A percentile compares a stretch with the other conserved stretches of the same genome.
Conservation (phyloP, 2,113 vertebrate species). For the Dunckerocampus dactyliophorus region DNA sequence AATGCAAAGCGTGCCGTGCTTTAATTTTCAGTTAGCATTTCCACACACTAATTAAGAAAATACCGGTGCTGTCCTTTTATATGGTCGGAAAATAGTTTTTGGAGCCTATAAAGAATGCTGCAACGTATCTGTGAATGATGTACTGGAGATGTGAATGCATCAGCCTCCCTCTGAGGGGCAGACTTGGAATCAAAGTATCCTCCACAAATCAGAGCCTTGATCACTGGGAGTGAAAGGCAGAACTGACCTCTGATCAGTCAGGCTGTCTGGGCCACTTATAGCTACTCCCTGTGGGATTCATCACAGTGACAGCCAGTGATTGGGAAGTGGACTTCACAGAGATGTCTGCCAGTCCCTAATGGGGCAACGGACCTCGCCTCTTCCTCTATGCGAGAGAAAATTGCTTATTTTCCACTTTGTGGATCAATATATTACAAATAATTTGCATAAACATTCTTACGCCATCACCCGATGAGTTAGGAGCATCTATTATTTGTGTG, state of each 20-base stretch:
- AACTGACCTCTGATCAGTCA: slow-evolving; percentile 33
- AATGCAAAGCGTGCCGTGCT: neutral
- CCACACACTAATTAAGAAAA: too few relatives aligned
- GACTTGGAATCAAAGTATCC: slow-evolving; percentile 29
- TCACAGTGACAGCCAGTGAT: slow-evolving; percentile 38
- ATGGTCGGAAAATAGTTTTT: too few relatives aligned
- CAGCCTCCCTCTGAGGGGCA: slow-evolving; percentile 13
- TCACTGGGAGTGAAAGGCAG: slow-evolving; percentile 32
- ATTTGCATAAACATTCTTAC: slow-evolving; percentile 23
- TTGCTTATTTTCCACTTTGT: slow-evolving; percentile 22
- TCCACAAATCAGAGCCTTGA: slow-evolving; percentile 26
- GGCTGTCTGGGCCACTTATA: slow-evolving; percentile 33
- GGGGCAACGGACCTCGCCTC: neutral
- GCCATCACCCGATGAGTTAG: slow-evolving; percentile 23
- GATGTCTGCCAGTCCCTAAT: slow-evolving; percentile 13
- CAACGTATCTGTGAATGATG: neutral
- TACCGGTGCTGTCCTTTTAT: too few relatives aligned
- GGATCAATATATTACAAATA: slow-evolving; percentile 16
- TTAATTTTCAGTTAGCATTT: neutral
- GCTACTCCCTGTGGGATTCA: slow-evolving; percentile 26
- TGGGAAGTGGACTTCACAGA: slow-evolving; percentile 27
- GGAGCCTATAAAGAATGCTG: neutral
- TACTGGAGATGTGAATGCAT: slow-evolving; percentile 12
- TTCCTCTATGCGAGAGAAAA: slow-evolving; percentile 5
- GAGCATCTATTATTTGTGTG: slow-evolving; percentile 39